Conservation (phyloP, 2,797 vertebrate genomes). For the Artibeus lituratus region DNA sequence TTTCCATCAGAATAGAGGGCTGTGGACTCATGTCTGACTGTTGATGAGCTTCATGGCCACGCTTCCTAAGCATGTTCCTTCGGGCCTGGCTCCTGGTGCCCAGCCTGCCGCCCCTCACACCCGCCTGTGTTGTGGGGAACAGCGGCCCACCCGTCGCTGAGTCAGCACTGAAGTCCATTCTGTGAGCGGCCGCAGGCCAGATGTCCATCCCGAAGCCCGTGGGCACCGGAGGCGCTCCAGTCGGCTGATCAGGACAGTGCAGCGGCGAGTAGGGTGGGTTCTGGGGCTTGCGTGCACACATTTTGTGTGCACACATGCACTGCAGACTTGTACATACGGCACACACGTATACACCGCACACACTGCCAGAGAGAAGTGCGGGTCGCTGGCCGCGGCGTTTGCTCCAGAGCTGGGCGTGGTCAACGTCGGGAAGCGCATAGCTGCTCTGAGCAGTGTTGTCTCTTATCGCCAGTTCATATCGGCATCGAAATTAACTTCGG, state of each 20-base stretch:
- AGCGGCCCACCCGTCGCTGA: background rate
- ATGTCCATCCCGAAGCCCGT: background rate
- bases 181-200: background rate
- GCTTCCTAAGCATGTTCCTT: background rate
- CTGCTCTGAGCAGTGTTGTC: background rate
- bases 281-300: background rate
- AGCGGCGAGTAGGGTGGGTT: background rate
- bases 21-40: background rate
- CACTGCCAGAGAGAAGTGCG: background rate
- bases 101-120: background rate
- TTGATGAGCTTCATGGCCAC: background rate
- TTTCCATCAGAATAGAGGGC: background rate
- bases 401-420: background rate
- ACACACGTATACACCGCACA: background rate
- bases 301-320: accelerated
- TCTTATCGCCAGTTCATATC: background rate
- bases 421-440: background rate
- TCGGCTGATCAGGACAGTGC: background rate
- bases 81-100: background rate
- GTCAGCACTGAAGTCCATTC: background rate
- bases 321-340: accelerated
- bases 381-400: background rate
- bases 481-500: background rate
- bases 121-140: background rate
- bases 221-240: background rate